These are phyloP conservation scores for Ctenoplectra terminalis DNA, from an alignment of 1,140 invertebrate species.

Conservation along the genomic window DNA sequence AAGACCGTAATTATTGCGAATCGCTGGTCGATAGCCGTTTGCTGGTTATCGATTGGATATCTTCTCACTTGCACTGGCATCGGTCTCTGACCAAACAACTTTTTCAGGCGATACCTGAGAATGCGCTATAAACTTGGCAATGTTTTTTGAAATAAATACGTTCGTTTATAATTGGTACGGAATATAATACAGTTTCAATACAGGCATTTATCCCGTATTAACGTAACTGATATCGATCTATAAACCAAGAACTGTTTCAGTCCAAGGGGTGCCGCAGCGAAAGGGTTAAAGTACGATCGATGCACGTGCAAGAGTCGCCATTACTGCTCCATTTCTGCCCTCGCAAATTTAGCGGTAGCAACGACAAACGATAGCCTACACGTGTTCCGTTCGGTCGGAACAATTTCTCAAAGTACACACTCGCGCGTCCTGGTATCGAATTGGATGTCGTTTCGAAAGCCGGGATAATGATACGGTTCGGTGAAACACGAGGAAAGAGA, in stretches of 20 bases:
- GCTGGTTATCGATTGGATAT: background rate
- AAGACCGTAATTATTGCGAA: constrained; percentile 13
- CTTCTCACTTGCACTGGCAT: background rate
- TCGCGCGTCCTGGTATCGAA: background rate
- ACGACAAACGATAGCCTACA: background rate
- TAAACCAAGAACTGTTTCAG: too few species aligned
- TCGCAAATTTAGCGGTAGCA: background rate
- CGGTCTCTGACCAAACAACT: background rate
- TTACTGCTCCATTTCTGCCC: background rate
- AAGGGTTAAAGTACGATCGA: background rate
- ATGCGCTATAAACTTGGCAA: too few species aligned
- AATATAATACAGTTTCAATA: too few species aligned
- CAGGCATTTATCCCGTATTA: too few species aligned
- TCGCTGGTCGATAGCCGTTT: background rate
- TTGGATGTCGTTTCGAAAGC: constrained; percentile 2
- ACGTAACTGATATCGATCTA: too few species aligned
- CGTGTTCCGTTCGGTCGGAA: background rate
- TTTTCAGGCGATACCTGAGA: too few species aligned
- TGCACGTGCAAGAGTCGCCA: background rate
- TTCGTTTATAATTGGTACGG: too few species aligned
- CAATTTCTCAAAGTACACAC: constrained; percentile 9
- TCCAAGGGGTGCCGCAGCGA: too few species aligned
- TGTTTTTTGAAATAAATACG: too few species aligned
- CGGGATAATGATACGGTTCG: background rate
- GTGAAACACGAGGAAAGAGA: background rate